These are phyloP conservation scores for Cariama cristata DNA, from an alignment of 2,113 vertebrate species.

Conservation along the genomic window DNA sequence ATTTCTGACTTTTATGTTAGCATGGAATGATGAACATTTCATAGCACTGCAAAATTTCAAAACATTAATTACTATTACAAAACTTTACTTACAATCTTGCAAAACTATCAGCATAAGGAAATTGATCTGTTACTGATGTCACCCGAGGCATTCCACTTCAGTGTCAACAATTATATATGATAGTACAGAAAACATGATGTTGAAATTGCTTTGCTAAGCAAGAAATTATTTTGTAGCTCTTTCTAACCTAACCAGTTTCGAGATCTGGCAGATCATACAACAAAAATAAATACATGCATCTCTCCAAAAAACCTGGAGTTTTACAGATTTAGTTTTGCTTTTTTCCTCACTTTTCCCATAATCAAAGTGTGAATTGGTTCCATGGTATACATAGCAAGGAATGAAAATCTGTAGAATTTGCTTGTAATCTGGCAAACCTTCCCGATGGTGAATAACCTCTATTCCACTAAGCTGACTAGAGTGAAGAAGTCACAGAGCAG, in stretches of 20 bases:
- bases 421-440: background rate
- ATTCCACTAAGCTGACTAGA: background rate
- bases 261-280: background rate
- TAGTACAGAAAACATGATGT: background rate
- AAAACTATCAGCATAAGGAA: background rate
- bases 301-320: background rate
- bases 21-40: background rate
- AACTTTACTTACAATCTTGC: background rate
- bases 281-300: background rate
- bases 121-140: background rate
- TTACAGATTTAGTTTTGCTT: background rate
- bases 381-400: background rate
- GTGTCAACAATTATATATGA: background rate
- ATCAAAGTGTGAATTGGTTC: background rate
- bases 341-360: background rate
- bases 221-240: background rate
- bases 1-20: background rate
- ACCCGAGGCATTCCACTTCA: background rate
- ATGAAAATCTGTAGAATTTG: background rate
- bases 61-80: slow-evolving; percentile 2
- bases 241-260: background rate
- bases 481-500: background rate
- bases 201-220: slow-evolving; percentile 4
- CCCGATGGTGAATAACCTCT: background rate
- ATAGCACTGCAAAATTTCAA: background rate